A percentile compares a stretch with the other conserved stretches of the same genome.
These are phyloP conservation scores for Cephonodes hylas DNA, from an alignment of 2,888 invertebrate species.

Conservation along the genomic window DNA sequence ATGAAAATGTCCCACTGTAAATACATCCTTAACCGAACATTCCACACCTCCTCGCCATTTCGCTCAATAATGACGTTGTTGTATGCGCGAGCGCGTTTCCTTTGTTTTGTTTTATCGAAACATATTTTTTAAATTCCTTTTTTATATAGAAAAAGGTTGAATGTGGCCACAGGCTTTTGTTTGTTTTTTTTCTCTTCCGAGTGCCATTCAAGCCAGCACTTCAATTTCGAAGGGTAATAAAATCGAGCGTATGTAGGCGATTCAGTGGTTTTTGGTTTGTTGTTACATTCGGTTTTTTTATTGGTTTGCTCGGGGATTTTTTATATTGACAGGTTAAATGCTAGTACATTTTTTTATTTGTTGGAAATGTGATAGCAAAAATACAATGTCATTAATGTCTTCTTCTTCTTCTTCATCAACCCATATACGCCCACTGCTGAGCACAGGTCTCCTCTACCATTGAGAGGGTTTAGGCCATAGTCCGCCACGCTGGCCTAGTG, in stretches of 20 bases:
- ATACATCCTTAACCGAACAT: background rate
- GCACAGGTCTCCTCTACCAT: no score
- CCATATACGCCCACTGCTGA: no score
- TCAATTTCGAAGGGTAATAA: slow-evolving; percentile 3
- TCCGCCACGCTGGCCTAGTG: no score
- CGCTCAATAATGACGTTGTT: slow-evolving; percentile 29
- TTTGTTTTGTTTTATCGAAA: slow-evolving; percentile 35
- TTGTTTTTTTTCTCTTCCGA: background rate
- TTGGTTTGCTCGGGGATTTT: background rate
- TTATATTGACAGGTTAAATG: background rate
- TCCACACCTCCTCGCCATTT: slow-evolving; percentile 15
- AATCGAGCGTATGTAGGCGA: background rate
- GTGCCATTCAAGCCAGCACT: background rate
- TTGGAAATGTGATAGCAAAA: no score
- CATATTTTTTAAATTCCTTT: background rate
- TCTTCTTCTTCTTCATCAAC: no score
- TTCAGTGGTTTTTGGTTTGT: background rate
- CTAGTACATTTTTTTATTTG: no score
- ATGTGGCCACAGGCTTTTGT: background rate
- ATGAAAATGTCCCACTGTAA: background rate
- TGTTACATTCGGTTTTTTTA: background rate
- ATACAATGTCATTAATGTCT: no score
- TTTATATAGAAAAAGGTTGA: background rate
- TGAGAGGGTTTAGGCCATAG: no score
- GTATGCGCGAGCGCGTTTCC: slow-evolving; percentile 37